Base-by-base conservation (phyloP, 2,888 invertebrate genomes). In the Habrosyne pyritoides region DNA sequence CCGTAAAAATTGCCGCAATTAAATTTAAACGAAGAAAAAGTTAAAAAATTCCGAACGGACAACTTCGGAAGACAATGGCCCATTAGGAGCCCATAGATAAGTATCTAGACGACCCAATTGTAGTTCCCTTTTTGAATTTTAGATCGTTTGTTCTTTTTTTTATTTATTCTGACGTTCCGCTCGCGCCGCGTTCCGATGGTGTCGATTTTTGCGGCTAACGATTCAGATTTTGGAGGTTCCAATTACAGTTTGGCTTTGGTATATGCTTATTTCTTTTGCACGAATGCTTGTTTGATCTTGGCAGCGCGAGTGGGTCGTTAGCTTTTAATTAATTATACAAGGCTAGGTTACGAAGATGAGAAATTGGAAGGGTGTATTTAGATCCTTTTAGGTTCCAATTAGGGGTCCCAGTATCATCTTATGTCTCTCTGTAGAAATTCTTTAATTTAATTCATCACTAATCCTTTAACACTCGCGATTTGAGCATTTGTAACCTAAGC, bases 1-100 rank as follows among this genome's bases (percentile, higher is more conserved):
- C 83, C 81, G 82, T 90, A 90, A 90, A 90, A 90, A 90, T 90
- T 87, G 83, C 83, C 74, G 85, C 83, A 89, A 90, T 90, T 90
- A 90, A 89, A 86, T 78, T 78, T 80, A 67, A 72, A 76, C 74
- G 76, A 75, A 84, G 80, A 66, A 78, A 74, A 70, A 74, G 75
- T 73, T 74, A 67, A 60, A 75, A 76, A 83, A 79, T 79, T 79
- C 74, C 64, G 69, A 67, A 75, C 72, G 76, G 66, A 74, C 33
- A 33, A 33, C 66, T 75, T 68, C 70, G 61, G 74, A 68, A 83
- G 84, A 91, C 91, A 91, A 91, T 91, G 78, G 90, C 75, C 91
- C 90, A 91, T 91, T 91, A 91, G 83, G 82, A 65, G 71, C 64
- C 80, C 74, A 69, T 84, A 84, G 91, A 91, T 91, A 87, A 83